These are phyloP conservation scores for Polyommatus icarus DNA, from an alignment of 2,888 invertebrate species.

Conservation along the genomic window DNA sequence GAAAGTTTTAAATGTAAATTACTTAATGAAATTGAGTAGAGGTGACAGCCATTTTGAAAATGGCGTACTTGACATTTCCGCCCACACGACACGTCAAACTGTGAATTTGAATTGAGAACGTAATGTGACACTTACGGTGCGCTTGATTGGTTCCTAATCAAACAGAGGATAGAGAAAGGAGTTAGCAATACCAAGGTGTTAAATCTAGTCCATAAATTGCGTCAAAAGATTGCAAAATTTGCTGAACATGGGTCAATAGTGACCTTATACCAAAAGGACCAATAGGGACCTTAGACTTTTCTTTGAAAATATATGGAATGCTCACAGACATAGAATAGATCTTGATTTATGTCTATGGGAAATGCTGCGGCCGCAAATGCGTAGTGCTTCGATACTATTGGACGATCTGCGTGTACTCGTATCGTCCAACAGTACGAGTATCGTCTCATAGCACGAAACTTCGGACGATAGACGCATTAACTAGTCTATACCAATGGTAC, in stretches of 20 bases:
- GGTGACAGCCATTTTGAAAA: slow-evolving; percentile 20
- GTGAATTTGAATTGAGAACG: slow-evolving; percentile 32
- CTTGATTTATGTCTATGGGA: no score
- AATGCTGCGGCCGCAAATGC: no score
- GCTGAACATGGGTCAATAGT: background rate
- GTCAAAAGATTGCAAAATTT: background rate
- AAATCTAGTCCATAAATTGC: background rate
- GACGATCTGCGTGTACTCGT: no score
- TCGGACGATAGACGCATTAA: no score
- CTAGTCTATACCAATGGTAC: no score
- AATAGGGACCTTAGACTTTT: no score
- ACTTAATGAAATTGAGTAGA: background rate
- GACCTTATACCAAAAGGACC: no score
- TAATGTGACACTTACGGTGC: slow-evolving; percentile 35
- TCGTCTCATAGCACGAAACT: no score
- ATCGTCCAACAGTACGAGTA: no score
- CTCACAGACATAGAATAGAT: no score
- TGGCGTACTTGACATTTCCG: slow-evolving; percentile 11
- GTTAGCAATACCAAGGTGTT: background rate
- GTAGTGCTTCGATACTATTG: no score
- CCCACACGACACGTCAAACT: slow-evolving; percentile 32
- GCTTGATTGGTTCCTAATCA: slow-evolving; percentile 21
- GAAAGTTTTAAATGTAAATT: background rate
- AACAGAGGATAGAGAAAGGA: slow-evolving; percentile 6
- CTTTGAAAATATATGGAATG: no score